Evolutionary conservation across 2,113 vertebrate species (phyloP).

Genomic region (Spea multiplicata): DNA sequence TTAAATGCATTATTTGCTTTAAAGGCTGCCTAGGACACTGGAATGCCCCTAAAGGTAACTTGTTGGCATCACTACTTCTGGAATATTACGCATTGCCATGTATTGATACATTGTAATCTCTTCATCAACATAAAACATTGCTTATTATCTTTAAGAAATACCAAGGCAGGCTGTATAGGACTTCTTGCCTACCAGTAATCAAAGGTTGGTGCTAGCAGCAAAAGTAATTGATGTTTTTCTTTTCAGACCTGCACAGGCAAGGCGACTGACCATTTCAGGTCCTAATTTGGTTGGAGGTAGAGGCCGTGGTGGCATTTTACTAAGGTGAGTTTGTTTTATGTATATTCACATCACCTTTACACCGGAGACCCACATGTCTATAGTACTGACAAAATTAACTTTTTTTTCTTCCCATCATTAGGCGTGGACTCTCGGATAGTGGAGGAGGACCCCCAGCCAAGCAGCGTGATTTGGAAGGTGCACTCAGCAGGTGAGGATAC

Average conservation of each 20-base stretch:
- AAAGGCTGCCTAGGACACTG: no score
- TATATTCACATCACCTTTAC: neutral
- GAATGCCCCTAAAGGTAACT: no score
- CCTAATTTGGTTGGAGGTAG: constrained; percentile 86
- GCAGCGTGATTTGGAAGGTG: constrained; percentile 95
- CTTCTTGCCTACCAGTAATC: no score
- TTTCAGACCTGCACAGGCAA: constrained; percentile 83
- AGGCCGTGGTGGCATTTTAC: constrained; percentile 88
- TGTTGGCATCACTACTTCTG: no score
- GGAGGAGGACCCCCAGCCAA: constrained; percentile 96
- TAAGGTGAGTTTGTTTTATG: constrained; percentile 73
- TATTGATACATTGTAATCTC: no score
- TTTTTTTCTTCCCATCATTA: constrained; percentile 54
- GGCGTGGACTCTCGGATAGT: constrained; percentile 97
- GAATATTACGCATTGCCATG: no score
- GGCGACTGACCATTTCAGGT: constrained; percentile 85
- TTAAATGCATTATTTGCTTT: no score
- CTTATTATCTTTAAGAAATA: no score
- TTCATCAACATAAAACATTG: no score
- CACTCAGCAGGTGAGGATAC: constrained; percentile 79
- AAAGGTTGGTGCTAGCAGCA: no score
- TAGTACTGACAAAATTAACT: neutral
- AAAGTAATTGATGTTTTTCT: neutral
- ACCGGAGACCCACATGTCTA: no score
- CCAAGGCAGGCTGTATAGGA: no score